A percentile compares a stretch with the other conserved stretches of the same genome.
Evolutionary conservation across 2,888 invertebrate genomes (phyloP).

Genomic region (Drosophila pullipes): DNA sequence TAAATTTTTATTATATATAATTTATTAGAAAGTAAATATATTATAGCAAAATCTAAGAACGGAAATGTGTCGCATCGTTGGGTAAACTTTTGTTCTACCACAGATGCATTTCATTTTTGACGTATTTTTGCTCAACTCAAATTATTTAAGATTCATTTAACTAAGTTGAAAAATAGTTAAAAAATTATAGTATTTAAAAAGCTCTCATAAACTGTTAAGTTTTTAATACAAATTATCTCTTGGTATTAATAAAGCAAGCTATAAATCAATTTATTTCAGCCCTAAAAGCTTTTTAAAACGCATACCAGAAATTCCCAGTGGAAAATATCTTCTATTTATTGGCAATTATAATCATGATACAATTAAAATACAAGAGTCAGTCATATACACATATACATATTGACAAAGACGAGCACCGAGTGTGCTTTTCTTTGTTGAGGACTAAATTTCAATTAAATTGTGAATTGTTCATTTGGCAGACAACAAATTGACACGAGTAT

Average conservation of each 20-base stretch:
- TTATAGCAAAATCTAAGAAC: neutral
- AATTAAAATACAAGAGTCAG: constrained; percentile 7
- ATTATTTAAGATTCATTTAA: no score
- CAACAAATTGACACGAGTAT: constrained; percentile 23
- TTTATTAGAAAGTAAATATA: neutral
- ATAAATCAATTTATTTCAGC: neutral
- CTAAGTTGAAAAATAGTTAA: no score
- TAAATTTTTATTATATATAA: neutral
- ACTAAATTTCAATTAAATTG: constrained; percentile 64
- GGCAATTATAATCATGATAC: constrained; percentile 2
- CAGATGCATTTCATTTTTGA: no score
- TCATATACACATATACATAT: neutral
- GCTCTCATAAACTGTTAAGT: neutral
- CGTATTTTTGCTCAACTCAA: no score
- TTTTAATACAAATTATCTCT: no score
- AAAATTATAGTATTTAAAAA: neutral
- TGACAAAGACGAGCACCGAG: neutral
- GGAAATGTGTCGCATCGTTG: no score
- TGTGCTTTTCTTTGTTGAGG: constrained; percentile 13
- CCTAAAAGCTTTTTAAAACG: neutral
- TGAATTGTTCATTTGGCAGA: constrained; percentile 32
- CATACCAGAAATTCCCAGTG: neutral
- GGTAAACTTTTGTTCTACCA: no score
- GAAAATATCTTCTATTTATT: constrained; percentile 2
- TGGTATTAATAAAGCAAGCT: neutral